Conservation (phyloP, 2,888 invertebrate genomes). For the Beris chalybata region DNA sequence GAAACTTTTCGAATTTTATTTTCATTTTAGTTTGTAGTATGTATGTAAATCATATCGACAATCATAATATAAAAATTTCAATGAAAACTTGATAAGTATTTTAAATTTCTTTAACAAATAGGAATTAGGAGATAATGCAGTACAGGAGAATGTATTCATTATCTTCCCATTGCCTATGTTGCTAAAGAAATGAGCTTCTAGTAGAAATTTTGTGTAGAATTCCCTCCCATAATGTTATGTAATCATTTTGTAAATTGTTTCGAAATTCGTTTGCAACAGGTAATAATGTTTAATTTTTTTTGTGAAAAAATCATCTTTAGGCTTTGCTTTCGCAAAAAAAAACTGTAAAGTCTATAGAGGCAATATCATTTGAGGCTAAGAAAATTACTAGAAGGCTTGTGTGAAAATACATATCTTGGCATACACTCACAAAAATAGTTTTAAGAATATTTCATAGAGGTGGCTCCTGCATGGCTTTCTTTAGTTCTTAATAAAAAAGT, state of each 20-base stretch:
- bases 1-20: slow-evolving; percentile 11
- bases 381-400: no score
- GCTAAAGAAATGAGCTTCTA: background rate
- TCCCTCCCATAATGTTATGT: background rate
- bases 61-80: slow-evolving; percentile 6
- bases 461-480: no score
- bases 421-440: no score
- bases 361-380: no score
- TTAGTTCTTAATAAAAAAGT: no score
- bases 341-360: no score
- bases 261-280: slow-evolving; percentile 2
- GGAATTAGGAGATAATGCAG: background rate
- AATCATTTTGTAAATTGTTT: background rate
- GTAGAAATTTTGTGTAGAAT: background rate
- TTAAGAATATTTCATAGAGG: no score
- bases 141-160: background rate
- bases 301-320: background rate
- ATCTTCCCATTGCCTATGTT: no score
- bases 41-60: no score
- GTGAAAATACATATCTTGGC: no score
- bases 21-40: background rate
- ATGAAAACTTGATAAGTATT: slow-evolving; percentile 29
- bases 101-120: background rate
- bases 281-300: background rate
- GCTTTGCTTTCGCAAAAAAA: slow-evolving; percentile 4